phyloP scores from a whole-genome alignment of 2,113 vertebrate species.

The Nymphicus hollandicus region DNA sequence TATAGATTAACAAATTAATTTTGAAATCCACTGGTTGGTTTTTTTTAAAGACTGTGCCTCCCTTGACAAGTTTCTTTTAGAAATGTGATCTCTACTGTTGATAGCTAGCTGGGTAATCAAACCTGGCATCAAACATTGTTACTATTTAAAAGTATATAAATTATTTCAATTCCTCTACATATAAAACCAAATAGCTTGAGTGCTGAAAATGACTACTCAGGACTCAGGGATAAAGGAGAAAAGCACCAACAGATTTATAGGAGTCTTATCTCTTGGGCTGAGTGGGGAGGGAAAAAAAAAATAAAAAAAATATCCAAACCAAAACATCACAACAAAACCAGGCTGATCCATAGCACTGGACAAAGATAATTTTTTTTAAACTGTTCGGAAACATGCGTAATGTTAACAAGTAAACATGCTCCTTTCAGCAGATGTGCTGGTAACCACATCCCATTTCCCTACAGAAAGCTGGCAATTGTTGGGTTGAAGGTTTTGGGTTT shows the following conservation, averaged over 20 bases:
- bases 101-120: background rate
- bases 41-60: background rate
- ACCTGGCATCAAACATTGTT: background rate
- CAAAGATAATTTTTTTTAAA: background rate
- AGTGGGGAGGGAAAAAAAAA: background rate
- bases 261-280: background rate
- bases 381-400: background rate
- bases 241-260: background rate
- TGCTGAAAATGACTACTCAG: background rate
- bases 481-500: background rate
- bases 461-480: background rate
- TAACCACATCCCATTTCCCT: background rate
- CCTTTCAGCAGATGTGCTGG: background rate
- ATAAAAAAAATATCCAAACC: rapidly evolving
- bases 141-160: background rate
- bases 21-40: background rate
- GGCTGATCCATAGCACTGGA: background rate
- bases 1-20: background rate
- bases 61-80: background rate
- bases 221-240: background rate
- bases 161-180: background rate
- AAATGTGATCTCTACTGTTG: background rate
- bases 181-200: background rate
- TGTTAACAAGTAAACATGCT: background rate
- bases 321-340: background rate